A percentile compares a stretch with the other conserved stretches of the same genome.
Evolutionary conservation across 64 coral and sea anemone species (phyloP).

Genomic region (Trachythela sp.): DNA sequence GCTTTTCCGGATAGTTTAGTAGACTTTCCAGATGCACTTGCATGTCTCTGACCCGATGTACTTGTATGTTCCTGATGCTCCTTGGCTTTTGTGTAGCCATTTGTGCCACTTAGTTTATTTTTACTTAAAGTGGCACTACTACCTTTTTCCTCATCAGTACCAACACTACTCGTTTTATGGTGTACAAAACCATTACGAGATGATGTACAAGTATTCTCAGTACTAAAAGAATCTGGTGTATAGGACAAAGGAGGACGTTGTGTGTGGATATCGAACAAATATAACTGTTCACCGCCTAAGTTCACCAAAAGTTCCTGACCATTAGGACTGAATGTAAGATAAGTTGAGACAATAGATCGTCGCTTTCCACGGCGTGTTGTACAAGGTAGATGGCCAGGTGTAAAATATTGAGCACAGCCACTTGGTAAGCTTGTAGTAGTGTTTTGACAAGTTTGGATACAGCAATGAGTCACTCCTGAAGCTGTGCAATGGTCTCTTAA

Average conservation of each 20-base stretch:
- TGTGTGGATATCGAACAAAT: conserved; percentile 67
- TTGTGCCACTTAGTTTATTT: conserved; percentile 12
- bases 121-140: neutral
- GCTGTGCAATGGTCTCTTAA: conserved; percentile 53
- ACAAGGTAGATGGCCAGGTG: conserved; percentile 82
- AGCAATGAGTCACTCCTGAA: neutral
- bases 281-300: conserved; percentile 89
- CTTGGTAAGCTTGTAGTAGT: conserved; percentile 36
- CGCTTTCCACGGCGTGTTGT: neutral
- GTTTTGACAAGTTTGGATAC: neutral
- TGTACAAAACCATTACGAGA: neutral
- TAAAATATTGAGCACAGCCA: conserved; percentile 78
- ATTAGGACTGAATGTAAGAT: conserved; percentile 75
- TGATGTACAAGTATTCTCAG: neutral
- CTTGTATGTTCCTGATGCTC: conserved; percentile 37
- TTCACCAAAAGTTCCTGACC: conserved; percentile 81
- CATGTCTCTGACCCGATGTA: conserved; percentile 23
- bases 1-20: conserved; percentile 63
- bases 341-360: conserved; percentile 75
- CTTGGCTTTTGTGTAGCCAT: conserved; percentile 47
- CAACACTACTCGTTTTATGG: neutral
- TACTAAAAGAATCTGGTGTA: neutral
- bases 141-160: neutral
- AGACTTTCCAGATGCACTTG: neutral
- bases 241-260: neutral